Evolutionary conservation across 2,113 vertebrate species (phyloP).

Genomic region (Glareola pratincola): DNA sequence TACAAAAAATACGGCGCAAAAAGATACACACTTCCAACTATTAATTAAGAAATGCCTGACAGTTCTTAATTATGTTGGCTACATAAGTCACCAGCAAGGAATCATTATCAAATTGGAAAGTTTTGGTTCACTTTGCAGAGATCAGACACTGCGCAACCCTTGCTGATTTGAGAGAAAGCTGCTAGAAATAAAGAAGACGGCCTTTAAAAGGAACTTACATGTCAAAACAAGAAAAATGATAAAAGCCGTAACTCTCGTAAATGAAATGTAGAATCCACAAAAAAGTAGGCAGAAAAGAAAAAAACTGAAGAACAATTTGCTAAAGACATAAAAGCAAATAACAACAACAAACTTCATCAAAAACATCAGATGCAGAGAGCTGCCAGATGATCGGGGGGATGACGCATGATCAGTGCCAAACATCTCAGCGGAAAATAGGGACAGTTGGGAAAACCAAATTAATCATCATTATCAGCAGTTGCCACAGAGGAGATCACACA

Average conservation of each 20-base stretch:
- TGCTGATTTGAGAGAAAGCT: background rate
- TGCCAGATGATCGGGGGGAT: conserved; percentile 39
- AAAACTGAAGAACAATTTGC: background rate
- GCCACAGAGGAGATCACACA: background rate
- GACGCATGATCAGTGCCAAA: conserved; percentile 23
- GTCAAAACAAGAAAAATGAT: conserved; percentile 61
- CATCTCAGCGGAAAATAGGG: conserved; percentile 26
- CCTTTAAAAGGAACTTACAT: conserved; percentile 2
- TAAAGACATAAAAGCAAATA: conserved; percentile 56
- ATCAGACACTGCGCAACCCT: background rate
- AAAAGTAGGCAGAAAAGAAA: background rate
- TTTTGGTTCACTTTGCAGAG: conserved; percentile 6
- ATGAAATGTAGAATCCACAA: background rate
- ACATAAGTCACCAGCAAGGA: background rate
- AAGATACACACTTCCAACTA: background rate
- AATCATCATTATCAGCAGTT: conserved; percentile 45
- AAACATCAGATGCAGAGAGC: conserved; percentile 39
- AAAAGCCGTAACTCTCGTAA: conserved; percentile 28
- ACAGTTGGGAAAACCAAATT: conserved; percentile 51
- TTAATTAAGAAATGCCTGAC: background rate
- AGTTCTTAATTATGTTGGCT: background rate
- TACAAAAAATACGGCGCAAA: background rate
- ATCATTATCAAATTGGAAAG: background rate
- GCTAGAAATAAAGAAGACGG: background rate
- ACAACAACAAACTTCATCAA: conserved; percentile 36